Evolutionary conservation across 2,888 invertebrate species (phyloP).

Genomic region (Parasteatoda lunata): DNA sequence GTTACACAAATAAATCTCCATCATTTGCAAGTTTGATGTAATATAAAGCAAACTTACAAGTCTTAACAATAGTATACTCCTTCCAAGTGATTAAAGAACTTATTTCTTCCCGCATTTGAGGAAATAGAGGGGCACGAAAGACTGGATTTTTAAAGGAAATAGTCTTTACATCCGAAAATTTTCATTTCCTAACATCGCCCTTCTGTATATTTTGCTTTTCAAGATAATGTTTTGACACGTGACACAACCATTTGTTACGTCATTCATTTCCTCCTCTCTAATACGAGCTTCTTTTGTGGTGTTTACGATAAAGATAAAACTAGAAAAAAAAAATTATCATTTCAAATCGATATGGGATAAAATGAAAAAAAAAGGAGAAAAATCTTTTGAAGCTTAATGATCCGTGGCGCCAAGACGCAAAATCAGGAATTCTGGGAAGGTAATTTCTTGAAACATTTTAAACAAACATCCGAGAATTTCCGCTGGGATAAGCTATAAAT

Average conservation of each 20-base stretch:
- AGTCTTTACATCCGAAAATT: background rate
- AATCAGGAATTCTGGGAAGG: background rate
- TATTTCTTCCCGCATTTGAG: background rate
- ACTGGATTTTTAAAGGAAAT: background rate
- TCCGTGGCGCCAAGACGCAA: constrained; percentile 6
- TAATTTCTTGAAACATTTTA: background rate
- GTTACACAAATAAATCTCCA: too few species aligned
- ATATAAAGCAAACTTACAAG: background rate
- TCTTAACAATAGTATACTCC: background rate
- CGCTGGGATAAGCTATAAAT: too few species aligned
- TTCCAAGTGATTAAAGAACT: background rate
- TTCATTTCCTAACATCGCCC: background rate
- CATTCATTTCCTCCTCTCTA: constrained; percentile 1
- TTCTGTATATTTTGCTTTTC: constrained; percentile 1
- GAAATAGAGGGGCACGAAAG: background rate
- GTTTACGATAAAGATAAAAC: background rate
- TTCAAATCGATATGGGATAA: background rate
- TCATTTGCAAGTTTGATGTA: too few species aligned
- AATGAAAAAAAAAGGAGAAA: background rate
- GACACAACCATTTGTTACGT: constrained; percentile 2
- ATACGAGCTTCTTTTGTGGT: background rate
- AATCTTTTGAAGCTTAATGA: constrained; percentile 24
- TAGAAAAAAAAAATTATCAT: background rate
- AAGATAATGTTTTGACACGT: background rate
- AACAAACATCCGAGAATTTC: background rate